Evolutionary conservation across 2,888 invertebrate species (phyloP).

Genomic region (Trichacis sp.): DNA sequence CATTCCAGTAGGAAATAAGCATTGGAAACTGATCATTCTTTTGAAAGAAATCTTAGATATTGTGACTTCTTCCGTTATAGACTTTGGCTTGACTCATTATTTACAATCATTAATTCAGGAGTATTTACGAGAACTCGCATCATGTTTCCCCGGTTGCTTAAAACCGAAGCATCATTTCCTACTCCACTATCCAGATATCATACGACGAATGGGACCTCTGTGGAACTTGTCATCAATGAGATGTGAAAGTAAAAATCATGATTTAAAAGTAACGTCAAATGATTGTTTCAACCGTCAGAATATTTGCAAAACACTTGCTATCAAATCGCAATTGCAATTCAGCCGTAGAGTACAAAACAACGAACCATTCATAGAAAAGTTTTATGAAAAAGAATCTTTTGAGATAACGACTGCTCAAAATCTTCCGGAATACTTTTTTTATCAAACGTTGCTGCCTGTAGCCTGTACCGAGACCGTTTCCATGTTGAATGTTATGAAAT

Average conservation of each 20-base stretch:
- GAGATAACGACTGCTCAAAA: constrained; percentile 13
- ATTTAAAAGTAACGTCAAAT: constrained; percentile 17
- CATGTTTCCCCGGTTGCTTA: constrained; percentile 18
- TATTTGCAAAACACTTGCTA: constrained; percentile 26
- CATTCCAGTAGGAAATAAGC: constrained; percentile 11
- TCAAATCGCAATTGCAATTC: constrained; percentile 25
- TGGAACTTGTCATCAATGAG: constrained; percentile 29
- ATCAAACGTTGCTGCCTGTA: constrained; percentile 11
- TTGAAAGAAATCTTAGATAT: constrained; percentile 25
- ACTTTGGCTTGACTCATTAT: constrained; percentile 14
- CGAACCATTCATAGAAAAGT: constrained; percentile 9
- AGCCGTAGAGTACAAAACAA: constrained; percentile 20
- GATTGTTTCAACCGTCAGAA: constrained; percentile 24
- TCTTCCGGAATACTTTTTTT: constrained; percentile 14
- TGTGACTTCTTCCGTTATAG: constrained; percentile 16
- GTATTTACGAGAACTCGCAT: constrained; percentile 18
- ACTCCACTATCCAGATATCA: constrained; percentile 20
- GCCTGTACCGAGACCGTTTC: constrained; percentile 5
- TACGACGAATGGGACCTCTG: constrained; percentile 30
- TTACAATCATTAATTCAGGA: constrained; percentile 19
- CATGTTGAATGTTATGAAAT: constrained; percentile 12
- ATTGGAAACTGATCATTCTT: constrained; percentile 17
- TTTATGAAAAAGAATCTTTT: constrained; percentile 11
- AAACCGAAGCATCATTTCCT: constrained; percentile 38
- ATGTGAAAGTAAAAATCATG: constrained; percentile 32